Base-by-base conservation (phyloP, 2,888 invertebrate species). In the Eristalinus aeneus region DNA sequence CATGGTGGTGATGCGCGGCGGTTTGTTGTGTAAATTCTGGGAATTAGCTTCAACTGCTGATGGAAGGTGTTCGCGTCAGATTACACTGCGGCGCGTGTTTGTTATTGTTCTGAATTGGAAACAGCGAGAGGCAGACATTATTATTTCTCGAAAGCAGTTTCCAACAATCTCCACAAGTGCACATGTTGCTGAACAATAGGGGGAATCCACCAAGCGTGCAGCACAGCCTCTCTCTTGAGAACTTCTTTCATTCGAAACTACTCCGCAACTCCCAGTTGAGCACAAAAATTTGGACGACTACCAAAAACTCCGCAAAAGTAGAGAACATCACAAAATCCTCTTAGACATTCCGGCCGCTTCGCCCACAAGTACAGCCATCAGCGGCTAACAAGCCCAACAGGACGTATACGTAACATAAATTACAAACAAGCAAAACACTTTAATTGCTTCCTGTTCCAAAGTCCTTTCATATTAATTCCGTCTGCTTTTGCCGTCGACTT, bases 371-470 rank as follows among this genome's bases (percentile, higher is more conserved):
- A 31, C 65, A 56, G 20, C 32, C 46, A 22, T 72, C 64, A 32
- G 61, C 11, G 60, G 46, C 72, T 67, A 36, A 68, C 73, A 58
- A 67, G 73, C 23, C 73, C 73, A 79, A 67, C 72, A 68, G 72
- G 79, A 68, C 73, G 72, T 68, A 63, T 68, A 73, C 73, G 79
- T 79, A 79, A 63, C 67, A 73, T 73, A 79, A 79, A 61, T 68
- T 68, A 34, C 73, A 73, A 67, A 67, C 61, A 79, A 73, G 73
- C 61, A 73, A n/a, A 79, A 79, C 79, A 73, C 79, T 73, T 79
- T 73, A 79, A 79, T 79, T 73, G 73, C 67, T 79, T 79, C 73
- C 73, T 60, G 23, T 20, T 54, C 61, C 53, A 54, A 10, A 67
- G 72, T 72, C 72, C 65, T 78, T 78, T 71, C 65, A 16, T 53